Evolutionary conservation across 2,113 vertebrate genomes (phyloP), one percentile per base, ranked within the genome.

Genomic region (Macquaria australasica): DNA sequence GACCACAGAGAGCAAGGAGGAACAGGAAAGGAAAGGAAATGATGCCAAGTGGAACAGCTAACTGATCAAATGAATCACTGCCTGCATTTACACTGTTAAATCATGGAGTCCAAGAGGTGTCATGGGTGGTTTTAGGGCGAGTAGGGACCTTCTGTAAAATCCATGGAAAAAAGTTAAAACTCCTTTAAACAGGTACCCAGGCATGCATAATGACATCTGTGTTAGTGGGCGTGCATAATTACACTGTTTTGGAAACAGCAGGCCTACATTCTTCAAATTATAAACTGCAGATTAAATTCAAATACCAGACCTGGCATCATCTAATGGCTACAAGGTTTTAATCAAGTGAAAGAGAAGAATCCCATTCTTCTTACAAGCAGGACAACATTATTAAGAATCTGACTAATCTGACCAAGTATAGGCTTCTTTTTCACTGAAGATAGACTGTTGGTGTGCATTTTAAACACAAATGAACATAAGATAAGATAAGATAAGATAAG

Each of bases 341-440:
- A 77, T 85, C 37, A 77, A 60, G 50, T 55, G 72, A 53, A 31
- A 53, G 56, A 66, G 6, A 77, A 53, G 39, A 77, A 11, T 39
- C 41, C 56, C 5, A 48, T 63, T 73, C 55, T 41, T 84, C 28
- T 59, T 39, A 23, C 39, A 73, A 37, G 53, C 50, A 21, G 59
- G 70, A 48, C 16, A 18, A 56, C 48, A 20, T 77, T 67, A 59
- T 28, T 60, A 34, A 68, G 31, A 39, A 64, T 79, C n/a, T 25
- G 16, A 55, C 23, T 71, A 51, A 63, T 63, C 53, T 20, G 8
- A 21, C 20, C 11, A 25, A 68, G 1, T 7, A 12, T 4, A 25
- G 9, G 25, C 50, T 25, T 78, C 20, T 31, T 41, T 59, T 23
- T 20, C 73, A 28, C 23, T 50, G 5, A n/a, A 28, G 28, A 31